Evolutionary conservation across 2,113 vertebrate genomes (phyloP).

Genomic region (Misgurnus anguillicaudatus): DNA sequence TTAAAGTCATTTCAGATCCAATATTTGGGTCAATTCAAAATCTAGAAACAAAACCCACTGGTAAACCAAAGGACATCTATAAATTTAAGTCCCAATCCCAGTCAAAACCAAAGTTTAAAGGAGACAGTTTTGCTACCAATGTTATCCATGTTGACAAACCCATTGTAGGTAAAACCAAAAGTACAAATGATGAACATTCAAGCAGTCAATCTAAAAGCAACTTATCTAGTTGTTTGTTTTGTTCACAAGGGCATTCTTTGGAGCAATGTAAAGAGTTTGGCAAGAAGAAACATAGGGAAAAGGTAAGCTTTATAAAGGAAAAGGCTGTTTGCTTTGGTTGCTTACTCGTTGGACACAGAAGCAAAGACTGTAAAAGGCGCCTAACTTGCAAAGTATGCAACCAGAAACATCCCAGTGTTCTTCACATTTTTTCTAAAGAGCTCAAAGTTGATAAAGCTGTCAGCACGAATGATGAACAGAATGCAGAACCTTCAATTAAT

Average conservation of each 20-base stretch:
- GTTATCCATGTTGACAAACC: not conserved
- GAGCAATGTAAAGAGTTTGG: constrained; percentile 13
- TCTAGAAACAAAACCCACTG: not conserved
- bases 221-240: not conserved
- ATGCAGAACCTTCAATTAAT: not conserved
- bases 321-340: constrained; percentile 36
- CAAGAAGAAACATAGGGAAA: constrained; percentile 3
- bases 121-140: constrained; percentile 7
- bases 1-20: constrained; percentile 21
- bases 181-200: not conserved
- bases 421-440: not conserved
- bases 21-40: constrained; percentile 2
- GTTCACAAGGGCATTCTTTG: not conserved
- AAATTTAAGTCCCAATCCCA: not conserved
- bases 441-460: constrained; percentile 4
- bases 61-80: not conserved
- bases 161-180: not conserved
- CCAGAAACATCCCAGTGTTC: constrained; percentile 13
- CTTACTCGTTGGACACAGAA: not conserved
- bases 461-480: not conserved
- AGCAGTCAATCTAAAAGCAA: not conserved
- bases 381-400: constrained; percentile 1
- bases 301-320: constrained; percentile 24
- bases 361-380: not conserved
- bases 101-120: constrained; percentile 8